phyloP scores from a whole-genome alignment of 2,113 vertebrate species.

The Myocastor coypus region DNA sequence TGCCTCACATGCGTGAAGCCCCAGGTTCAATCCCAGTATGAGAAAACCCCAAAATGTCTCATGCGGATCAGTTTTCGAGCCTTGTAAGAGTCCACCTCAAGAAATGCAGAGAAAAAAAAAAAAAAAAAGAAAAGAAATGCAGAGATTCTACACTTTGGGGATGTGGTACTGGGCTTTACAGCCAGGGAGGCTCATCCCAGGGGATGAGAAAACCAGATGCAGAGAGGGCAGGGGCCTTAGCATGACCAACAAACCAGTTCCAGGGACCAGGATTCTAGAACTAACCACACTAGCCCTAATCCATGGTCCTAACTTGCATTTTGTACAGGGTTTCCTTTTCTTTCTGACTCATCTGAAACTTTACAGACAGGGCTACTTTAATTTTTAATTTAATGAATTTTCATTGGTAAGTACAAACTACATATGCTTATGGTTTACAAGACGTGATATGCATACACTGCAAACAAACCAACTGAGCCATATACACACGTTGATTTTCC shows the following conservation, averaged over 20 bases:
- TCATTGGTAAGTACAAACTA: not conserved
- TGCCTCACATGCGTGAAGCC: not conserved
- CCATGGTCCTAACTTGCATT: not conserved
- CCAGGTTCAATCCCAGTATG: not conserved
- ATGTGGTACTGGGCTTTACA: not conserved
- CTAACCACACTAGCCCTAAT: not conserved
- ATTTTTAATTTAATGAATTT: not conserved
- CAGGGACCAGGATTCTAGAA: not conserved
- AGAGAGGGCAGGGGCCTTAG: not conserved
- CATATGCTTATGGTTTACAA: not conserved
- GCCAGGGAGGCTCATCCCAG: not conserved
- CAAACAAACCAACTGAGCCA: not conserved
- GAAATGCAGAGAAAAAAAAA: not conserved
- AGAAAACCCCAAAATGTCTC: not conserved
- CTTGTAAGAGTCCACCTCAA: not conserved
- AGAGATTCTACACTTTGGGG: not conserved
- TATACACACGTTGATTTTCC: not conserved
- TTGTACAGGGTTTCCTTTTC: not conserved
- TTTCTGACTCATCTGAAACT: not conserved
- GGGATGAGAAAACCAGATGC: not conserved
- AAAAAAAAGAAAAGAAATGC: too few relatives aligned
- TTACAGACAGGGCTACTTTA: not conserved
- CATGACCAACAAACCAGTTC: not conserved
- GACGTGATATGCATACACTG: fast-evolving
- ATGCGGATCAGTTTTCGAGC: not conserved